Evolutionary conservation across 2,888 invertebrate genomes (phyloP).

Genomic region (Anarsia innoxiella): DNA sequence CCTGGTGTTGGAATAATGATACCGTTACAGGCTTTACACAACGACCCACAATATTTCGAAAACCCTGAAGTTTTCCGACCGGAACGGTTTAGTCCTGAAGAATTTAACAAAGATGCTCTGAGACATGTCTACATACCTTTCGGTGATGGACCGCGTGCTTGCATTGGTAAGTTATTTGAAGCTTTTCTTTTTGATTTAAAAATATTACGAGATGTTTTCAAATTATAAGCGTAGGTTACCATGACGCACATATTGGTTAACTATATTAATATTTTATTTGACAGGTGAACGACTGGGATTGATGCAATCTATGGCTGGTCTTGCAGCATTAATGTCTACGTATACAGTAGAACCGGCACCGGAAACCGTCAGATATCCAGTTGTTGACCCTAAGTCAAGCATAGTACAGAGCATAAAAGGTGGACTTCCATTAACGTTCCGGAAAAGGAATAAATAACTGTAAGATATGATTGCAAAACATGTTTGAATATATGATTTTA

Average conservation of each 20-base stretch:
- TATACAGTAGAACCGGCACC: slow-evolving; percentile 22
- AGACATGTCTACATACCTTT: slow-evolving; percentile 26
- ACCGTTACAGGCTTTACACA: slow-evolving; percentile 25
- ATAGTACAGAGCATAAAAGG: slow-evolving; percentile 19
- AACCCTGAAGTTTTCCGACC: slow-evolving; percentile 26
- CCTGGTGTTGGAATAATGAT: slow-evolving; percentile 22
- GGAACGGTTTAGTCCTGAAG: slow-evolving; percentile 23
- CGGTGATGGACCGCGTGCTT: slow-evolving; percentile 26
- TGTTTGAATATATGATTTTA: too few relatives aligned
- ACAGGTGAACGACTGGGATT: slow-evolving; percentile 23
- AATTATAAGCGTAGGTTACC: too few relatives aligned
- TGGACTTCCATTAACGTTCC: slow-evolving; percentile 18
- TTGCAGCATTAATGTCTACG: slow-evolving; percentile 23
- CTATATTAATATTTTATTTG: not conserved
- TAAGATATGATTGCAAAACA: too few relatives aligned
- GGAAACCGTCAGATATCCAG: slow-evolving; percentile 13
- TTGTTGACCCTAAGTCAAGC: slow-evolving; percentile 13
- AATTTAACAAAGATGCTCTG: slow-evolving; percentile 13
- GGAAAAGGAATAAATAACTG: slow-evolving; percentile 10
- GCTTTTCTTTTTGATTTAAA: too few relatives aligned
- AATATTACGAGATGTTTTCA: too few relatives aligned
- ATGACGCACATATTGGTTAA: too few relatives aligned
- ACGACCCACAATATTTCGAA: slow-evolving; percentile 25
- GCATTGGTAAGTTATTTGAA: slow-evolving; percentile 25
- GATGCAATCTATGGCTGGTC: slow-evolving; percentile 26